Evolutionary conservation across 2,113 vertebrate species (phyloP).

Genomic region (Eulacestoma nigropectus): DNA sequence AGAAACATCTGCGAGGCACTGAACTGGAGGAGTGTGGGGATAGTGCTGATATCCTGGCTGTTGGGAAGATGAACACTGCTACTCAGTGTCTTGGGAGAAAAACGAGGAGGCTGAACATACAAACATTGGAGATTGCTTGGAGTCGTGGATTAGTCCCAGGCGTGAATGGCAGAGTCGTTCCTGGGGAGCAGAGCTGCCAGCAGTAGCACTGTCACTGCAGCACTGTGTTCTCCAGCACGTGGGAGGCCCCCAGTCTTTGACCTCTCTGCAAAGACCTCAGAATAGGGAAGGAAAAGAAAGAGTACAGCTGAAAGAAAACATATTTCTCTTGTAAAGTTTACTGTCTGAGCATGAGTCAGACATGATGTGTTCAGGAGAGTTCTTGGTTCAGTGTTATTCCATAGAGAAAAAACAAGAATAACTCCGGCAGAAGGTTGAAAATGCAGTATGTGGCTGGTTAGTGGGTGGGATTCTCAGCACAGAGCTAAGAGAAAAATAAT

Average conservation of each 20-base stretch:
- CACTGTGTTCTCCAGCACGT: background rate
- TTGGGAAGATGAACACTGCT: background rate
- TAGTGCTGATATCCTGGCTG: background rate
- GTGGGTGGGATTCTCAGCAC: background rate
- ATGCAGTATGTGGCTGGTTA: background rate
- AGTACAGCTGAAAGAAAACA: background rate
- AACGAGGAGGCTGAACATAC: background rate
- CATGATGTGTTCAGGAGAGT: background rate
- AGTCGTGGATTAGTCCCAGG: background rate
- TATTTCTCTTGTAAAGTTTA: background rate
- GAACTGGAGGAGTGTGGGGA: background rate
- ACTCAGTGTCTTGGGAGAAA: background rate
- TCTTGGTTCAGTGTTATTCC: background rate
- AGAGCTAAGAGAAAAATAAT: background rate
- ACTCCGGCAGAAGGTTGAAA: background rate
- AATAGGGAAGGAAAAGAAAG: background rate
- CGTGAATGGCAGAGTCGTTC: background rate
- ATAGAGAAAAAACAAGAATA: background rate
- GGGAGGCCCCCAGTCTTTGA: background rate
- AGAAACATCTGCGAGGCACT: background rate
- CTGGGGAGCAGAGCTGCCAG: background rate
- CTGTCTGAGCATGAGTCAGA: background rate
- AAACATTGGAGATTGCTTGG: background rate
- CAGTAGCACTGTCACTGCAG: background rate
- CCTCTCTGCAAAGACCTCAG: background rate